These are phyloP conservation scores for Corydoras maculifer DNA, from an alignment of 2,113 vertebrate genomes.

Conservation along the genomic window DNA sequence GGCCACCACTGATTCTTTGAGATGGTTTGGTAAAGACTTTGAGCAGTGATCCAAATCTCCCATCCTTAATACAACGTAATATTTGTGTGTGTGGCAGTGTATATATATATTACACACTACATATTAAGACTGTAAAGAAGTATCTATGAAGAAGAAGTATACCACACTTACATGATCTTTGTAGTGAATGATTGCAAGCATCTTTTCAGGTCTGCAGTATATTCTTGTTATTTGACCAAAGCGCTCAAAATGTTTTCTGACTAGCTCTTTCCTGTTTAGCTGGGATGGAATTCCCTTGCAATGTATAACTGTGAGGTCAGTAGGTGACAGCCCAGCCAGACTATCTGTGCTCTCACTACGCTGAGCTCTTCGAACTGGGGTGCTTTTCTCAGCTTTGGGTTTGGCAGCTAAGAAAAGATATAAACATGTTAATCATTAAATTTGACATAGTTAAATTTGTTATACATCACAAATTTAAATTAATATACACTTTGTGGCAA, in stretches of 20 bases:
- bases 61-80: no score
- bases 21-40: no score
- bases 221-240: constrained; percentile 74
- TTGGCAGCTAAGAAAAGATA: constrained; percentile 30
- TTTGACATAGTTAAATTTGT: not conserved
- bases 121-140: no score
- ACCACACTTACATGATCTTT: constrained; percentile 76
- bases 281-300: constrained; percentile 74
- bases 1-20: no score
- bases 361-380: constrained; percentile 44
- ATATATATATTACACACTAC: no score
- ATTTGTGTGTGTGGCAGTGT: no score
- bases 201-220: constrained; percentile 68
- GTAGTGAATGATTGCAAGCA: constrained; percentile 75
- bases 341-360: constrained; percentile 69
- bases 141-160: no score
- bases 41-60: no score
- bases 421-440: not conserved
- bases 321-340: constrained; percentile 48
- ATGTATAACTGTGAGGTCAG: constrained; percentile 67
- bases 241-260: constrained; percentile 75
- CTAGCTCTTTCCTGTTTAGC: constrained; percentile 67
- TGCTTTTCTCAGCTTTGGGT: constrained; percentile 1
- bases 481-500: no score
- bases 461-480: no score